Conservation (phyloP, 2,888 invertebrate species). For the Philaethria dido region DNA sequence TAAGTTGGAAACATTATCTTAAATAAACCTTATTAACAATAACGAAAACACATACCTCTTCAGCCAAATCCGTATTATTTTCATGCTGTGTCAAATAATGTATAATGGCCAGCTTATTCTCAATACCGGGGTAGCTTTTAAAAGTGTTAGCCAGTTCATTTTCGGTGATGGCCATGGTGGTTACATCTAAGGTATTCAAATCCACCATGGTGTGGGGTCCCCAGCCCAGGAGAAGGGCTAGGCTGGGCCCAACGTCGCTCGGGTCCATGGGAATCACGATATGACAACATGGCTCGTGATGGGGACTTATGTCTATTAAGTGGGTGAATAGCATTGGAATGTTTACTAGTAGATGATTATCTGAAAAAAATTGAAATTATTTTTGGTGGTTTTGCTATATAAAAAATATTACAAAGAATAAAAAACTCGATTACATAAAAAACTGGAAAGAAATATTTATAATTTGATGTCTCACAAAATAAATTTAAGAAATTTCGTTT, state of each 20-base stretch:
- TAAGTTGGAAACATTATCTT: too few relatives aligned
- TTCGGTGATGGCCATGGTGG: constrained; percentile 86
- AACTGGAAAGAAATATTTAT: too few relatives aligned
- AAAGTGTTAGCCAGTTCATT: constrained; percentile 87
- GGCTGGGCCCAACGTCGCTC: constrained; percentile 82
- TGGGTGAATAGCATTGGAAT: constrained; percentile 94
- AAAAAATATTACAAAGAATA: too few relatives aligned
- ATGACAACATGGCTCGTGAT: constrained; percentile 93
- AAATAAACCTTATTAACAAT: too few relatives aligned
- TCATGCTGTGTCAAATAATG: constrained; percentile 92
- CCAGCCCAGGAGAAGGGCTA: constrained; percentile 87
- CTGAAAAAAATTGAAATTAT: constrained; percentile 61
- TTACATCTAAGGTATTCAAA: constrained; percentile 88
- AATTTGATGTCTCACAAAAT: too few relatives aligned
- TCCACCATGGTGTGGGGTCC: constrained; percentile 85
- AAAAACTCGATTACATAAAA: too few relatives aligned
- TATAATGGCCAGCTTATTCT: constrained; percentile 90
- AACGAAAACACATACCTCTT: constrained; percentile 82
- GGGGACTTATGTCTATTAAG: constrained; percentile 91
- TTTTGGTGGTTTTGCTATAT: too few relatives aligned
- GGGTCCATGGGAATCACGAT: constrained; percentile 87
- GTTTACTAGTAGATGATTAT: constrained; percentile 91
- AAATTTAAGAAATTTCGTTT: too few relatives aligned
- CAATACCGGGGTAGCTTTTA: constrained; percentile 86
- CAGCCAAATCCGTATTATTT: constrained; percentile 88